phyloP scores from a whole-genome alignment of 1,140 invertebrate genomes.

The Drosophila biarmipes region DNA sequence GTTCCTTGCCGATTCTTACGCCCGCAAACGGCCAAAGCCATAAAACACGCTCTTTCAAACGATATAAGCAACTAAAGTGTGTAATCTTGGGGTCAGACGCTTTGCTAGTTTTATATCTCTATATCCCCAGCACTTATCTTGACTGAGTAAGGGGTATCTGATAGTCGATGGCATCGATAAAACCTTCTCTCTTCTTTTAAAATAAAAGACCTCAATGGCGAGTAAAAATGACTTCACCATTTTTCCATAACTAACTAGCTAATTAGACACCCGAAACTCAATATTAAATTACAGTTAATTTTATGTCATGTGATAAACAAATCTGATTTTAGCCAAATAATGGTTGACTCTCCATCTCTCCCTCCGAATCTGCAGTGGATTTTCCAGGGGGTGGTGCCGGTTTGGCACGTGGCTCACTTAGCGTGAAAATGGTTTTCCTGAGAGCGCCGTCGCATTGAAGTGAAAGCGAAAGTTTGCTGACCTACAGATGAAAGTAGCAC shows the following conservation, averaged over 20 bases:
- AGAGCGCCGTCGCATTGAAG: constrained; percentile 60
- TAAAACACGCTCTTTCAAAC: too few species aligned
- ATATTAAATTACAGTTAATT: constrained; percentile 50
- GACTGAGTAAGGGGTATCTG: too few species aligned
- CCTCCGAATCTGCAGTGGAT: not conserved
- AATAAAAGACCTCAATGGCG: not conserved
- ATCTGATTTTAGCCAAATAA: constrained; percentile 36
- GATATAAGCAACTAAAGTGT: too few species aligned
- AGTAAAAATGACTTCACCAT: constrained; percentile 10
- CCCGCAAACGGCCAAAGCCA: too few species aligned
- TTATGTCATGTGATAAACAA: constrained; percentile 43
- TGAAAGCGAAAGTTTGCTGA: constrained; percentile 69
- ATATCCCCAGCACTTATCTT: too few species aligned
- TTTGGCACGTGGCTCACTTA: constrained; percentile 14
- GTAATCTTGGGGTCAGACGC: too few species aligned
- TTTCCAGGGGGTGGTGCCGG: not conserved
- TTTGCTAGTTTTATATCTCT: too few species aligned
- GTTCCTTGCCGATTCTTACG: too few species aligned
- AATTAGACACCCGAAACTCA: constrained; percentile 30
- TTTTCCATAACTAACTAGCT: constrained; percentile 5
- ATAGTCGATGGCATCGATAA: too few species aligned
- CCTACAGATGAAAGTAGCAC: constrained; percentile 59
- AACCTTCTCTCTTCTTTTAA: too few species aligned
- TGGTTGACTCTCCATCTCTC: not conserved
- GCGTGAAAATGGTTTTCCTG: constrained; percentile 28